Percentiles rank a stretch among this genome's conserved stretches.
Conservation (phyloP, 2,113 vertebrate species). For the sheep (Ovis aries) region DNA sequence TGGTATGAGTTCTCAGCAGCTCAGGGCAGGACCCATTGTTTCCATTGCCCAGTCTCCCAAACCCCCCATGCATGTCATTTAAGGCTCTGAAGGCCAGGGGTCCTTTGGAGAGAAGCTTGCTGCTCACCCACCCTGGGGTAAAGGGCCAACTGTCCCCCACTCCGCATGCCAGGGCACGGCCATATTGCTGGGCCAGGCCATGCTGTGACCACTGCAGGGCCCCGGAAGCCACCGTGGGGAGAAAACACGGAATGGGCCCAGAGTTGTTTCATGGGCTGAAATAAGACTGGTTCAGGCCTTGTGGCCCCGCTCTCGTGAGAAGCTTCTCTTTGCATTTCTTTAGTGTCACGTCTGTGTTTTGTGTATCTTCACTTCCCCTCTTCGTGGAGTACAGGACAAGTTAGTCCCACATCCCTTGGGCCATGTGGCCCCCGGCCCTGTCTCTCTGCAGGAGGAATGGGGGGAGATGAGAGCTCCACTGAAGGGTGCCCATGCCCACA, state of each 20-base stretch:
- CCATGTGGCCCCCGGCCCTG: fast-evolving
- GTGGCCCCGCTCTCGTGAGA: fast-evolving
- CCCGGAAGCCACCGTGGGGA: neutral
- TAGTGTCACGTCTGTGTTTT: fast-evolving
- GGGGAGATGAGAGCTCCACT: neutral
- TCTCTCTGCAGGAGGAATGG: neutral
- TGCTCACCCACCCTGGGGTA: fast-evolving
- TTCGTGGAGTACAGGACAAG: neutral
- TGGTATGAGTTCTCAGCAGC: neutral
- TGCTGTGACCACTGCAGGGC: fast-evolving
- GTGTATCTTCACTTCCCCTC: neutral
- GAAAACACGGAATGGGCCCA: fast-evolving
- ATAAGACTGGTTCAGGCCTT: fast-evolving
- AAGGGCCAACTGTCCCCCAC: neutral
- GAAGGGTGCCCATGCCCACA: too few species aligned
- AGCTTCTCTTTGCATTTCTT: neutral
- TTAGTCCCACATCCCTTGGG: neutral
- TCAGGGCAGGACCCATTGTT: fast-evolving
- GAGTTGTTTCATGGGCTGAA: neutral
- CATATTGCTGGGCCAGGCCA: fast-evolving
- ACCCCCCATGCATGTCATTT: fast-evolving
- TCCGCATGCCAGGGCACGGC: neutral
- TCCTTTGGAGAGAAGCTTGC: neutral
- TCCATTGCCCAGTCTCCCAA: fast-evolving
- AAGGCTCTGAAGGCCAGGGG: neutral